Conservation (phyloP, 2,888 invertebrate genomes). For the Uloborus plumipes region DNA sequence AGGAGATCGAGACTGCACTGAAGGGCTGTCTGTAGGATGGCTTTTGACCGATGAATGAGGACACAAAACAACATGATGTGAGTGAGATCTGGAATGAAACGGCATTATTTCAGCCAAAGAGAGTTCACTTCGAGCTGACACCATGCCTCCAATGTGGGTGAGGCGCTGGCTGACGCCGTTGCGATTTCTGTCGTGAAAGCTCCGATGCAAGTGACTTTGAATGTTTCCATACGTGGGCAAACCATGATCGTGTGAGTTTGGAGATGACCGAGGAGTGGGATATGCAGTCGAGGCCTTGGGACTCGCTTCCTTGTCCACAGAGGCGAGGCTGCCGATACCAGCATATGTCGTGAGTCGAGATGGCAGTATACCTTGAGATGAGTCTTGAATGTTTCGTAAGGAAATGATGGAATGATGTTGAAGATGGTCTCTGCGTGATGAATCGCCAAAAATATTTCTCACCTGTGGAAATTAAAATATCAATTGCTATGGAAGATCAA, state of each 20-base stretch:
- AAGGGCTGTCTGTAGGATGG: slow-evolving; percentile 31
- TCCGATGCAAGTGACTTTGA: slow-evolving; percentile 56
- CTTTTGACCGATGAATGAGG: slow-evolving; percentile 35
- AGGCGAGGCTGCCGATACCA: slow-evolving; percentile 26
- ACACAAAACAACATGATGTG: slow-evolving; percentile 50
- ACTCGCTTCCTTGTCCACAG: slow-evolving; percentile 25
- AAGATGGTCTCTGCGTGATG: slow-evolving; percentile 28
- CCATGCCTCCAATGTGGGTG: slow-evolving; percentile 64
- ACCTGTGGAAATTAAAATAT: slow-evolving; percentile 20
- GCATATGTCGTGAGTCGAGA: slow-evolving; percentile 32
- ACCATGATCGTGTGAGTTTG: slow-evolving; percentile 49
- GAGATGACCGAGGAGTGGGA: slow-evolving; percentile 39
- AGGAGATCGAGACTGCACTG: slow-evolving; percentile 17
- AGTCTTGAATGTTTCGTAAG: slow-evolving; percentile 50
- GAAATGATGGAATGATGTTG: slow-evolving; percentile 56
- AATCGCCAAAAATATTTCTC: slow-evolving; percentile 37
- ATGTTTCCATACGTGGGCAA: slow-evolving; percentile 44
- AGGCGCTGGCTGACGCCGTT: slow-evolving; percentile 37
- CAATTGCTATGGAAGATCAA: no score
- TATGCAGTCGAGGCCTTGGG: slow-evolving; percentile 23
- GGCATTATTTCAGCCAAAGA: slow-evolving; percentile 60
- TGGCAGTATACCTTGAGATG: slow-evolving; percentile 32
- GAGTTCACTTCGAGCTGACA: slow-evolving; percentile 63
- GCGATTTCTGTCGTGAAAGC: slow-evolving; percentile 57
- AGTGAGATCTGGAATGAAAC: slow-evolving; percentile 57